Percentiles rank a stretch among this genome's conserved stretches.
Evolutionary conservation across 2,888 invertebrate species (phyloP).

Genomic region (Lamproptera curius): DNA sequence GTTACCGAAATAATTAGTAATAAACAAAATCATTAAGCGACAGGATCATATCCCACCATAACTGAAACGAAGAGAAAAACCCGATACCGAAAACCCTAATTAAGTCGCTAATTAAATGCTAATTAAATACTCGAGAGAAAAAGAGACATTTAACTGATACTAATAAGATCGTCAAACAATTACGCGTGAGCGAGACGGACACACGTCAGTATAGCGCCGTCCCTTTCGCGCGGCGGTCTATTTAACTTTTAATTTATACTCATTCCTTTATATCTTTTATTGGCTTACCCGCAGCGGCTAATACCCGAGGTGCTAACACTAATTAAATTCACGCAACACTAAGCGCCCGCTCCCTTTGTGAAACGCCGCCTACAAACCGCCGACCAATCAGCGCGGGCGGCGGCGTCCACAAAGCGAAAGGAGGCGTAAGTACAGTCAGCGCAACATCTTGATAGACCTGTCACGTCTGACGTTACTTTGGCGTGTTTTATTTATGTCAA

Average conservation of each 20-base stretch:
- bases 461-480: slow-evolving; percentile 71
- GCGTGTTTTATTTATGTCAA: slow-evolving; percentile 79
- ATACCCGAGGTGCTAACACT: slow-evolving; percentile 76
- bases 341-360: slow-evolving; percentile 56
- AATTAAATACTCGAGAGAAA: slow-evolving; percentile 76
- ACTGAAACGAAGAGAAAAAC: slow-evolving; percentile 29
- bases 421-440: slow-evolving; percentile 54
- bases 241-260: slow-evolving; percentile 79
- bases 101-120: slow-evolving; percentile 73
- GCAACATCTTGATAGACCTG: slow-evolving; percentile 74
- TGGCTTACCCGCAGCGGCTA: slow-evolving; percentile 78
- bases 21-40: too few species aligned
- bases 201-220: slow-evolving; percentile 32
- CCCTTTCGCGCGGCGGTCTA: slow-evolving; percentile 57
- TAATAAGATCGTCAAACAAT: slow-evolving; percentile 79
- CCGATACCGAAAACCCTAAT: slow-evolving; percentile 62
- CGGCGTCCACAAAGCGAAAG: slow-evolving; percentile 39
- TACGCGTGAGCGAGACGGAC: slow-evolving; percentile 51
- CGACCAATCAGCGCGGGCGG: slow-evolving; percentile 39
- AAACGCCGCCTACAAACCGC: slow-evolving; percentile 28
- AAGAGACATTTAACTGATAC: slow-evolving; percentile 78
- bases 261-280: slow-evolving; percentile 79
- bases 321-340: slow-evolving; percentile 79
- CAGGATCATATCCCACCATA: background rate
- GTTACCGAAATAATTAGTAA: too few species aligned